These are phyloP conservation scores for Varanus komodoensis DNA, from an alignment of 2,113 vertebrate species.

Conservation along the genomic window DNA sequence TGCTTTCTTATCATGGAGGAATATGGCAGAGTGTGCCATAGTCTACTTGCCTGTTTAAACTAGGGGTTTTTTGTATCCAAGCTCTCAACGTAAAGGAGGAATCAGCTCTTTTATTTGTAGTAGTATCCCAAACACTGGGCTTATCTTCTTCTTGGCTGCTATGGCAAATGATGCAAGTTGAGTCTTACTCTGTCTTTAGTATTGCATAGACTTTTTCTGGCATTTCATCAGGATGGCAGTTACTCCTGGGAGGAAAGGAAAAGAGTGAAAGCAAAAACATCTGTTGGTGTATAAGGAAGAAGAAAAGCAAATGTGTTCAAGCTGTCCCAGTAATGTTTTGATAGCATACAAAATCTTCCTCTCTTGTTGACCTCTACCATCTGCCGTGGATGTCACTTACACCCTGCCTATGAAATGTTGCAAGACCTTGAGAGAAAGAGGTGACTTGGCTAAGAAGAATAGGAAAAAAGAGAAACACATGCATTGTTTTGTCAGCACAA, in stretches of 20 bases:
- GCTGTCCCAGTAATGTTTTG: constrained; percentile 33
- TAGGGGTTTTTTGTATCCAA: too few relatives aligned
- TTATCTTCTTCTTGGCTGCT: constrained; percentile 4
- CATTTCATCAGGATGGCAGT: constrained; percentile 26
- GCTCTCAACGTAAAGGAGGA: background rate
- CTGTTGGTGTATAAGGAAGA: constrained; percentile 48
- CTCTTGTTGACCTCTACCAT: constrained; percentile 37
- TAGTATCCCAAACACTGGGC: background rate
- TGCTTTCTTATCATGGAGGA: background rate
- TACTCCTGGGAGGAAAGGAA: constrained; percentile 42
- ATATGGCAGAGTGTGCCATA: background rate
- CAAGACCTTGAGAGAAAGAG: background rate
- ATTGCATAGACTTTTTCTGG: constrained; percentile 37
- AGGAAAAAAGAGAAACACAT: background rate
- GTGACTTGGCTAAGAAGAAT: constrained; percentile 3
- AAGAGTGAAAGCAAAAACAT: constrained; percentile 66
- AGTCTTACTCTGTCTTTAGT: background rate
- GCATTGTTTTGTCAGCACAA: background rate
- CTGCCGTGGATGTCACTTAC: constrained; percentile 41
- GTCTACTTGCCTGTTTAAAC: background rate
- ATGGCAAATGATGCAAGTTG: background rate
- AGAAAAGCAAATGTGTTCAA: constrained; percentile 59
- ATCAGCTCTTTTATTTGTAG: background rate
- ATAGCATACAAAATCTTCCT: constrained; percentile 16
- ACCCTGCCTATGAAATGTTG: constrained; percentile 12